Conservation (phyloP, 64 coral and sea anemone genomes). For the Acropora yongei region DNA sequence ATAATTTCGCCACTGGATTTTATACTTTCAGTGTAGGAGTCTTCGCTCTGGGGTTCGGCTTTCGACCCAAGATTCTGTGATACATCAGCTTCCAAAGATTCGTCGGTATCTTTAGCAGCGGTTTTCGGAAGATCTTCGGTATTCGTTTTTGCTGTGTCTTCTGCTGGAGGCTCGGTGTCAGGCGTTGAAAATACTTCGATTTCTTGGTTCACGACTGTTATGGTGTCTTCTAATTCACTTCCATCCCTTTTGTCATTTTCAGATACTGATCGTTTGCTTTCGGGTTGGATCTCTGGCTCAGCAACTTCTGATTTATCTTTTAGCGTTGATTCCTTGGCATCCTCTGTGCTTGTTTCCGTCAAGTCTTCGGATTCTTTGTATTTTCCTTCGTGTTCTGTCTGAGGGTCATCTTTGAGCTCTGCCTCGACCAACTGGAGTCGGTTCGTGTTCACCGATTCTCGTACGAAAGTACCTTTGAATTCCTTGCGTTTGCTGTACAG, state of each 20-base stretch:
- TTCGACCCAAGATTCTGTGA: no score
- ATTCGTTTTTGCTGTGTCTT: not conserved
- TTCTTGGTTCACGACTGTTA: not conserved
- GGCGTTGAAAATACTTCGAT: not conserved
- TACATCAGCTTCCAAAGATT: not conserved
- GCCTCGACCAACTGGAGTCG: not conserved
- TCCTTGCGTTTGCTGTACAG: conserved; percentile 12
- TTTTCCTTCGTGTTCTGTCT: not conserved
- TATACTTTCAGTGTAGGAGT: not conserved
- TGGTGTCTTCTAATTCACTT: not conserved
- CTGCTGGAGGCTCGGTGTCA: not conserved
- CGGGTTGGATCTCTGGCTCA: not conserved
- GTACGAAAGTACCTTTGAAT: not conserved
- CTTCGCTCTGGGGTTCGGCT: not conserved
- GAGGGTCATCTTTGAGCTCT: not conserved
- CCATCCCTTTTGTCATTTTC: not conserved
- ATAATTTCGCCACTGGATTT: not conserved
- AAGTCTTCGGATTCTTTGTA: not conserved
- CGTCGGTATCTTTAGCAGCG: not conserved
- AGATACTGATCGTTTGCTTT: not conserved
- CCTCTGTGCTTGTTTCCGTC: not conserved
- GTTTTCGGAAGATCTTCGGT: not conserved
- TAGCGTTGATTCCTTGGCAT: not conserved
- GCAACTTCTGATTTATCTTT: not conserved
- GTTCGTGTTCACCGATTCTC: not conserved